Evolutionary conservation across 2,113 vertebrate genomes (phyloP), one percentile per base, ranked within the genome.

Genomic region (Leptodactylus fuscus): DNA sequence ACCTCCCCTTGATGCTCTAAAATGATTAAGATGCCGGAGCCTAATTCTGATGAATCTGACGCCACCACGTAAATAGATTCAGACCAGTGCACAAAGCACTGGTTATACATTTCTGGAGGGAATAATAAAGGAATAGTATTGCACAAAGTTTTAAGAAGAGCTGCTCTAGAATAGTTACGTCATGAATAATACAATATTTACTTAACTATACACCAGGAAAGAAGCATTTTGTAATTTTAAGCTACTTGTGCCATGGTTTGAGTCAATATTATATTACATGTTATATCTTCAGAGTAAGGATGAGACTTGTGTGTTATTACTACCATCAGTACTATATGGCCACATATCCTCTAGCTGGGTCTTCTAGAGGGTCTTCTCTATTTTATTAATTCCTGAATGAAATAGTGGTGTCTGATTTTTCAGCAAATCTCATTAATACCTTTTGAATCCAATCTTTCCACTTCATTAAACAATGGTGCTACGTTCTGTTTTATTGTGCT

Each of bases 371-470:
- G 44, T 51, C 44, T 49, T 27, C 69, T 60, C 4, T 65, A 18
- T 55, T 27, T 70, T 71, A 71, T 70, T 71, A 53, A 51, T 46
- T 60, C 27, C n/a, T 81, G 53, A 81, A 34, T 81, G 71, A 75
- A 76, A 76, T 46, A 49, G 41, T 83, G 62, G 55, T 69, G 44
- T 76, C 51, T 76, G 78, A 86, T 58, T 71, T 38, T 65, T 71
- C 62, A 71, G 73, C 71, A 87, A 78, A 70, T 83, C 65, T 78
- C 86, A 87, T 70, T 83, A 79, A 79, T 70, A 78, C 81, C 75
- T 69, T 82, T 78, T 76, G 86, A 79, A 83, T 78, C 58, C 73
- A 83, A 82, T 82, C 73, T 78, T 87, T 87, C 81, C 81, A 79
- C 74, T 77, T 76, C 86, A 82, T 83, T 83, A 83, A 69, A 44